Base-by-base conservation (phyloP, 37 sponge, comb jelly and placozoan species). In the Agelas oroides region DNA sequence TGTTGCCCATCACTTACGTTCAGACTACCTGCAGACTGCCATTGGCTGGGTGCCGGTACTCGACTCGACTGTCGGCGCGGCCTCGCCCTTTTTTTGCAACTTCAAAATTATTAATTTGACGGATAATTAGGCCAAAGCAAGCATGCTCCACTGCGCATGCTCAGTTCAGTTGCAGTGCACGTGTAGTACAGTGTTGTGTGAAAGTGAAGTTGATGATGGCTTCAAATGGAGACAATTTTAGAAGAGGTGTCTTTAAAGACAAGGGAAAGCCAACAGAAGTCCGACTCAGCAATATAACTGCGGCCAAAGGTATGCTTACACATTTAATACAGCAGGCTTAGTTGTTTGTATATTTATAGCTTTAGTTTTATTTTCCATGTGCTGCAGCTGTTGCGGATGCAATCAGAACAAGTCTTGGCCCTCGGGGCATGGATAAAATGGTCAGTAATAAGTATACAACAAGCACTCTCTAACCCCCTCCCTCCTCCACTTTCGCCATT, bases 361-460 rank as follows among this genome's bases (percentile, higher is more conserved):
- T 70, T 15, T 25, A 53, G 46, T 46, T 46, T 8, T 46, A 46
- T 2, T 84, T 65, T 62, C 31, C 27, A 6, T 15, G 15, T 12
- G 13, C 20, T 81, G 24, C 60, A 96, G 99, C 96, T 75, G 96
- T 99, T 36, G 97, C 97, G 25, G 97, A 99, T 92, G 99, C 99
- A 53, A 85, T 99, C 52, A 60, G 99, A 34, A 99, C 99, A 5
- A 99, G 99, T 74, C 91, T 99, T n/a, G 99, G 99, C 16, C 99
- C 99, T n/a, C 76, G 92, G 20, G 99, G 99, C 36, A 99, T 99
- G 99, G 99, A 99, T 70, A 99, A 99, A 72, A 99, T 99, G 99
- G 94, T 93, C 17, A 35, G 59, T 20, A 20, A n/a, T 24, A 25
- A 6, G 12, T 14, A 23, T 61, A 19, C 58, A 56, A 15, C 58